phyloP scores from a whole-genome alignment of 2,113 vertebrate genomes.

The Tachycineta bicolor region DNA sequence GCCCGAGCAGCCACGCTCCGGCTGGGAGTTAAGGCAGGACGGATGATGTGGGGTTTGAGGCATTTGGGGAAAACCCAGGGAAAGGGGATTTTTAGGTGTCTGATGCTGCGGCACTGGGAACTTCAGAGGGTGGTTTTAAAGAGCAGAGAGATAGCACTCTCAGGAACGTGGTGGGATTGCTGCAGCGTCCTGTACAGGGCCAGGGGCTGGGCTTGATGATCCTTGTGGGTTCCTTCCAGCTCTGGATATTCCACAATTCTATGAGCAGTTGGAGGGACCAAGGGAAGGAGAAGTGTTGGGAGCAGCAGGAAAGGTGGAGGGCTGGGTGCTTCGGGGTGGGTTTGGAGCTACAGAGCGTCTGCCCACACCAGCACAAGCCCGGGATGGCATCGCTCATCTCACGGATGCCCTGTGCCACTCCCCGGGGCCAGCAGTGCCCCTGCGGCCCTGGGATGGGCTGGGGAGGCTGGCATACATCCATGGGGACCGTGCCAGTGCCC shows the following conservation, averaged over 20 bases:
- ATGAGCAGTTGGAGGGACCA: not conserved
- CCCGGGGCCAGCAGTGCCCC: accelerated
- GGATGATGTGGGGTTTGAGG: accelerated
- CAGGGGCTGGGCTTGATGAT: not conserved
- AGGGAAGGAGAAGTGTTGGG: not conserved
- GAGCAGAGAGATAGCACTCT: accelerated
- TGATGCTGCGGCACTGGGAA: accelerated
- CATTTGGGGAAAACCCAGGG: not conserved
- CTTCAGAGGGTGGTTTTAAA: not conserved
- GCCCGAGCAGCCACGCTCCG: accelerated
- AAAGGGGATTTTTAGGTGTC: not conserved
- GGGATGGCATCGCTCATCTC: not conserved
- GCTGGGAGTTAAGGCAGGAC: not conserved
- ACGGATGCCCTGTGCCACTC: not conserved
- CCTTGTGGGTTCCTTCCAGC: not conserved
- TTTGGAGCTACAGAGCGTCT: not conserved
- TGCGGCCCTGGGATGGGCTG: not conserved
- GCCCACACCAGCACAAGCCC: not conserved
- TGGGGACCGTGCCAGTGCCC: accelerated
- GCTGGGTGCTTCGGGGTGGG: accelerated
- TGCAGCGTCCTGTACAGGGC: not conserved
- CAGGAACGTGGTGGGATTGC: not conserved
- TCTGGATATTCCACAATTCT: not conserved
- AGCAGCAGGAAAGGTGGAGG: not conserved
- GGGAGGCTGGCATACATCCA: accelerated